phyloP scores from a whole-genome alignment of 2,113 vertebrate genomes.

The Cyprinodon brontotheroides region DNA sequence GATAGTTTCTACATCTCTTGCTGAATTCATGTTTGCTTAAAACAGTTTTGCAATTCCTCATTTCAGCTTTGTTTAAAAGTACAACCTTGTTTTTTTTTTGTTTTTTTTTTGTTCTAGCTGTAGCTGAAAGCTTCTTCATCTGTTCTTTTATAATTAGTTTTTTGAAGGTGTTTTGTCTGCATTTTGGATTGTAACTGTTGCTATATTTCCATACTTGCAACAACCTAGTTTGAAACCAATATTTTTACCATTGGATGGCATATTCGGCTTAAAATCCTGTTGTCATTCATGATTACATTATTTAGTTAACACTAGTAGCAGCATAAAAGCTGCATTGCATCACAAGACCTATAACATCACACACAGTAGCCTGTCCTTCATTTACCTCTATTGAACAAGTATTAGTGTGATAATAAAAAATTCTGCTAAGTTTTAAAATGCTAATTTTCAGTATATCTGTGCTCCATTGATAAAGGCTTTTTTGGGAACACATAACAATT shows the following conservation, averaged over 20 bases:
- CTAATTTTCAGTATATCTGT: too few relatives aligned
- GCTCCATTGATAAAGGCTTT: neutral
- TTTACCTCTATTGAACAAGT: too few relatives aligned
- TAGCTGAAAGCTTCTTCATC: neutral
- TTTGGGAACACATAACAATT: neutral
- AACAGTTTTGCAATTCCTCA: neutral
- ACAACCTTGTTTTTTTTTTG: neutral
- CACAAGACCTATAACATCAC: neutral
- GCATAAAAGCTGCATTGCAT: neutral
- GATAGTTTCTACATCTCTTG: neutral
- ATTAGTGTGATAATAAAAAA: neutral
- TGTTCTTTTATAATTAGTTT: neutral
- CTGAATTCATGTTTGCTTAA: neutral
- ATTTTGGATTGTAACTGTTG: neutral
- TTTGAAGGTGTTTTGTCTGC: neutral
- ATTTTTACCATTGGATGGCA: neutral
- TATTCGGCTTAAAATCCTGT: neutral
- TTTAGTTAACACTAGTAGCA: neutral
- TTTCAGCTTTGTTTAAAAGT: neutral
- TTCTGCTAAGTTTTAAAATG: neutral
- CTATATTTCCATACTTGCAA: neutral
- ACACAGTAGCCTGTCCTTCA: too few relatives aligned
- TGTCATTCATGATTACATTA: too few relatives aligned
- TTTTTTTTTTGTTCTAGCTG: neutral
- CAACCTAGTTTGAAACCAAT: neutral